Evolutionary conservation across 2,888 invertebrate genomes (phyloP).

Genomic region (Mesorhabditis spiculigera): DNA sequence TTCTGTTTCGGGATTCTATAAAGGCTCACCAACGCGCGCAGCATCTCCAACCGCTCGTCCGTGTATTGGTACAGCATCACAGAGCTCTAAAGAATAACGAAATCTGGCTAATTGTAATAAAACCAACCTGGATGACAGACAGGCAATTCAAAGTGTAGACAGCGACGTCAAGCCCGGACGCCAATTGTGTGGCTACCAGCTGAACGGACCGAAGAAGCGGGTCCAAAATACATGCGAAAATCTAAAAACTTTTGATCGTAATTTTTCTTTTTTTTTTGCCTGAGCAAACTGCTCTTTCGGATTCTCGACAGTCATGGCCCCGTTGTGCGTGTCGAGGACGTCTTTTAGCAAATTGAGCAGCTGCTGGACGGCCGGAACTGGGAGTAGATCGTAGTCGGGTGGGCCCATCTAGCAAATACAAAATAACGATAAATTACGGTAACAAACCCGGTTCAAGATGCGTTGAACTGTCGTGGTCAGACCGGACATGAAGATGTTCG

Average conservation of each 20-base stretch:
- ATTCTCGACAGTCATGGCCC: conserved; percentile 70
- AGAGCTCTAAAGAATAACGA: conserved; percentile 66
- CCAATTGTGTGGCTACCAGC: conserved; percentile 79
- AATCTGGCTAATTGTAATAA: neutral
- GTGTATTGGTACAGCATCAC: conserved; percentile 86
- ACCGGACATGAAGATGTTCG: conserved; percentile 77
- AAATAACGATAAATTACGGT: neutral
- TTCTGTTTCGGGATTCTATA: neutral
- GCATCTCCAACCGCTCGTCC: conserved; percentile 81
- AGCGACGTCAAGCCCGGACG: conserved; percentile 75
- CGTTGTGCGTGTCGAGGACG: conserved; percentile 71
- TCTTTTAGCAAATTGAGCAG: conserved; percentile 77
- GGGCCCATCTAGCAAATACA: conserved; percentile 63
- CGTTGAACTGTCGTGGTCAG: conserved; percentile 58
- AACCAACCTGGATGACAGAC: conserved; percentile 73
- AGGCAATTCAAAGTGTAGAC: conserved; percentile 91
- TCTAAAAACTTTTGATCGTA: conserved; percentile 63
- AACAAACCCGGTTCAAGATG: conserved; percentile 61
- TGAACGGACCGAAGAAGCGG: conserved; percentile 87
- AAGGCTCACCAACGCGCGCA: conserved; percentile 61
- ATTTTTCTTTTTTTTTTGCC: conserved; percentile 60
- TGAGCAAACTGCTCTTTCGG: conserved; percentile 79
- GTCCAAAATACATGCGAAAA: conserved; percentile 77
- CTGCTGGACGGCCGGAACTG: conserved; percentile 74
- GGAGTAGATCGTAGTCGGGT: conserved; percentile 69